Evolutionary conservation across 2,888 invertebrate species (phyloP).

Genomic region (Cryptocheilus praepositus): DNA sequence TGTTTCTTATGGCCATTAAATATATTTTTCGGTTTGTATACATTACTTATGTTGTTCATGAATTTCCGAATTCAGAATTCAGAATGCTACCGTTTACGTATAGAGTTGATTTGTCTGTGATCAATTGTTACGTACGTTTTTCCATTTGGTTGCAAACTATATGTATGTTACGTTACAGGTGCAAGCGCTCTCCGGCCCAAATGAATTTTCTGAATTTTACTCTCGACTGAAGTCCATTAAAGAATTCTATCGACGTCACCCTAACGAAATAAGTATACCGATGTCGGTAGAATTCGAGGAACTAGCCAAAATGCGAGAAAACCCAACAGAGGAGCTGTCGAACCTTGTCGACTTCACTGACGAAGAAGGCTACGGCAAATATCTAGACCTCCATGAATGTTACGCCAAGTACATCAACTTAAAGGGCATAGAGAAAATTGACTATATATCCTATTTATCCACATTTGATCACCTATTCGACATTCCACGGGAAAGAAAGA

Average conservation of each 20-base stretch:
- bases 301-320: conserved; percentile 90
- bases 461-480: conserved; percentile 97
- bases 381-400: conserved; percentile 96
- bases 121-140: too few species aligned
- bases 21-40: too few species aligned
- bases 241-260: conserved; percentile 97
- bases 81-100: too few species aligned
- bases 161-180: conserved; percentile 52
- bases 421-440: conserved; percentile 96
- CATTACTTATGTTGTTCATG: too few species aligned
- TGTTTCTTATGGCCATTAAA: background rate
- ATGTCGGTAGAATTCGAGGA: conserved; percentile 99
- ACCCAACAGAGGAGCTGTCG: conserved; percentile 89
- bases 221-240: conserved; percentile 94
- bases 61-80: too few species aligned
- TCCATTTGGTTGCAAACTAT: background rate
- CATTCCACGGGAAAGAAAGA: conserved; percentile 92
- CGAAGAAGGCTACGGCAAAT: conserved; percentile 99
- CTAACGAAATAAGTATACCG: conserved; percentile 96
- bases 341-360: conserved; percentile 97
- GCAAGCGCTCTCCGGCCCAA: conserved; percentile 93
- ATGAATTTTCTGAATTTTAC: conserved; percentile 99
- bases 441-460: conserved; percentile 96
- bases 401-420: conserved; percentile 97
- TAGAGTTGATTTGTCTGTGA: too few species aligned